Percentiles rank a stretch among this genome's conserved stretches.
Conservation (phyloP, 1,140 invertebrate genomes). For the Trigoniulus corallinus region DNA sequence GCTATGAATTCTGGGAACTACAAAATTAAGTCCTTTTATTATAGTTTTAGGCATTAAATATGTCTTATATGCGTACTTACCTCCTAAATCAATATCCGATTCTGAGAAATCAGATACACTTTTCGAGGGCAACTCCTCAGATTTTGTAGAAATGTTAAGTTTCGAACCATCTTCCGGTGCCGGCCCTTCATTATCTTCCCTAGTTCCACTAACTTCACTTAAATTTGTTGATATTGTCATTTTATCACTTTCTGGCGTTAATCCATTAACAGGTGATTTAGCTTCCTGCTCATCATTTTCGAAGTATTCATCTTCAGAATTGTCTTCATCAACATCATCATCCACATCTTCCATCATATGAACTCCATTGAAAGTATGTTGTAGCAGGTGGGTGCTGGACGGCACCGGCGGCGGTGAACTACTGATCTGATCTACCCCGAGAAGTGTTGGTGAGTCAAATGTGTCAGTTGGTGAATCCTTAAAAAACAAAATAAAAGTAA, state of each 20-base stretch:
- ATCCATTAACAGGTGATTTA: neutral
- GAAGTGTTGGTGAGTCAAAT: too few relatives aligned
- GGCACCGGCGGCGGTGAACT: too few relatives aligned
- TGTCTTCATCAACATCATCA: neutral
- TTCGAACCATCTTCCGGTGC: neutral
- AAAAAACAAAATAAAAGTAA: too few relatives aligned
- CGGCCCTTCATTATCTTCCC: neutral
- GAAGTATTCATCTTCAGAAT: neutral
- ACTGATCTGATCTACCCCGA: too few relatives aligned
- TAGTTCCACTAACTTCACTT: neutral
- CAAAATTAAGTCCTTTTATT: too few relatives aligned
- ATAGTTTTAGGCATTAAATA: too few relatives aligned
- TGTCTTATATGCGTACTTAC: too few relatives aligned
- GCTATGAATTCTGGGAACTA: slow-evolving; percentile 6
- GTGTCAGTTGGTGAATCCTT: too few relatives aligned
- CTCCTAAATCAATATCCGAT: slow-evolving; percentile 49
- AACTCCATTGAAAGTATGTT: too few relatives aligned
- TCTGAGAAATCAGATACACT: slow-evolving; percentile 49
- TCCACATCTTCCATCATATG: too few relatives aligned
- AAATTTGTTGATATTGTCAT: neutral
- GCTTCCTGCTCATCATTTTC: neutral
- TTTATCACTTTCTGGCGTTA: neutral
- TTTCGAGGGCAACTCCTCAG: neutral
- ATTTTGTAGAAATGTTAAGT: neutral
- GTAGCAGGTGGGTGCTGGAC: too few relatives aligned